Base-by-base conservation (phyloP, 2,113 vertebrate genomes). In the Dolichotis patagonum region DNA sequence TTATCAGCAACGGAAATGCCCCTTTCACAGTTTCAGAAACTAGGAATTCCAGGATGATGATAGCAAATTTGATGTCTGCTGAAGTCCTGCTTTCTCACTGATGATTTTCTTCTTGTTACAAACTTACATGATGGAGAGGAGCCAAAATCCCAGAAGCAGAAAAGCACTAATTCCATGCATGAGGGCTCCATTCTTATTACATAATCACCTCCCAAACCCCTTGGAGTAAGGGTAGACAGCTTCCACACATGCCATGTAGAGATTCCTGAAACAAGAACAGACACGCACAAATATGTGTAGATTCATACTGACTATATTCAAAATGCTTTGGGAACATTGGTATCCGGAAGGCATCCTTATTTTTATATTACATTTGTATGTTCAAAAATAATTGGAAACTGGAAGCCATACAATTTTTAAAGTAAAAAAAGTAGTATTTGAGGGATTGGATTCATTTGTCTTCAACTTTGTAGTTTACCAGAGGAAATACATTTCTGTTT, bases 401-500 rank as follows among this genome's bases (percentile, higher is more conserved):
- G 71, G n/a, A 92, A 5, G 13, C 54, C 26, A 90, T 20, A 56
- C 14, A 67, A 71, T 94, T 28, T 93, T 95, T 88, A 87, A 85
- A 77, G 8, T 52, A 65, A 22, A 89, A 89, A 75, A 17, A 90
- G 2, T 77, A 63, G 19, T 52, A 26, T 77, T 28, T 88, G 81
- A 91, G 56, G 56, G 35, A 12, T 24, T 96, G 38, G 75, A 92
- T 62, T 92, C 35, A 54, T 85, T 97, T 96, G 58, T 90, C 35
- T 60, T 90, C 52, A 63, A 41, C 12, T 38, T 5, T 65, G 20
- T 24, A 88, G 87, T 80, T 67, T 94, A 81, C 54, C 95, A 1
- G 26, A 63, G 65, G 32, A 92, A 96, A 96, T 28, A 30, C 4
- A 87, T 78, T 96, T 90, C 9, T 94, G 52, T 92, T 81, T 96